Percentiles rank a stretch among this genome's conserved stretches.
These are phyloP conservation scores for Globia sparganii DNA, from an alignment of 2,888 invertebrate genomes.

Conservation along the genomic window DNA sequence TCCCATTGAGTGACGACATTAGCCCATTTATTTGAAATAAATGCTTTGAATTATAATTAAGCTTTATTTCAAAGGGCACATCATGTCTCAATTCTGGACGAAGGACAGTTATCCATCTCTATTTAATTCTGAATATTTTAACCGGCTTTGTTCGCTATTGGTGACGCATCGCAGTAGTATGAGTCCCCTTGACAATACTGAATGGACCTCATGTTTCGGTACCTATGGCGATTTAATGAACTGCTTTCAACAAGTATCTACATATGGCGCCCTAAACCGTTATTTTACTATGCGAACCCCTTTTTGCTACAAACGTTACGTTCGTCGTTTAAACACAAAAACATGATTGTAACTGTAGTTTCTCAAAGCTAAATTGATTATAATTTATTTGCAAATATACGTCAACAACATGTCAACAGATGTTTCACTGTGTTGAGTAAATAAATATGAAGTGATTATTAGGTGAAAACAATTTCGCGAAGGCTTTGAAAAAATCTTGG, in stretches of 20 bases:
- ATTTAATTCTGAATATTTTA: background rate
- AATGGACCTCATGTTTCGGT: background rate
- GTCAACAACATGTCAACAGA: too few relatives aligned
- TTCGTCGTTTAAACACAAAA: background rate
- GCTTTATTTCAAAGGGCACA: background rate
- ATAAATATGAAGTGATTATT: background rate
- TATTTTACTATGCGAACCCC: background rate
- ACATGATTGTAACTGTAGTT: background rate
- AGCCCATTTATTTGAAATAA: background rate
- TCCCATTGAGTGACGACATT: background rate
- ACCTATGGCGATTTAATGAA: background rate
- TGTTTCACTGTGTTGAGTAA: background rate
- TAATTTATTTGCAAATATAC: background rate
- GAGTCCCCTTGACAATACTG: background rate
- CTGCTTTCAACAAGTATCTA: background rate
- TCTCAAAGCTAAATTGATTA: background rate
- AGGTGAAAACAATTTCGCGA: background rate
- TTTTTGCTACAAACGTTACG: background rate
- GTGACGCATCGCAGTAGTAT: background rate
- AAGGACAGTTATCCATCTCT: background rate
- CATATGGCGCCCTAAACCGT: background rate
- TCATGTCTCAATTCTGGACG: background rate
- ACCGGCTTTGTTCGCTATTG: background rate
- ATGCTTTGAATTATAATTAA: background rate
- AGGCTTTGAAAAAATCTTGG: background rate